Evolutionary conservation across 2,113 vertebrate species (phyloP), one percentile per base, ranked within the genome.

Genomic region (Alethe diademata): DNA sequence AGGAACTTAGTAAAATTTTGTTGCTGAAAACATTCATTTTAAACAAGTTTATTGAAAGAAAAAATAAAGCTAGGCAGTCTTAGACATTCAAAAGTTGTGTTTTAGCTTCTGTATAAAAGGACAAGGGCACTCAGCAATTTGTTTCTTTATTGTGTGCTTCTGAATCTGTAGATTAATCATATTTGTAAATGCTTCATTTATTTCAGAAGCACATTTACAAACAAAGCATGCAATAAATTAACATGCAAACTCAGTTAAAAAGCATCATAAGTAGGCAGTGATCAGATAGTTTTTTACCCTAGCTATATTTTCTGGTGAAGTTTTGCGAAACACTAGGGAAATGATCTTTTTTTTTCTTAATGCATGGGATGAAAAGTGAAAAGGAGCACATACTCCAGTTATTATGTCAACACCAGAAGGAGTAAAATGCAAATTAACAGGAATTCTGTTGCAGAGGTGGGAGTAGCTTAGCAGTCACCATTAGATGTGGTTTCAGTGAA

Each of bases 131-230:
- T 92, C 51, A 38, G 92, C 88, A 96, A 97, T 95, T 97, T 92
- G 33, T 92, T 81, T 95, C 92, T 96, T 95, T 84, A 83, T 95
- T 96, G 91, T 38, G 2, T 72, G 73, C 62, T 74, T 90, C 83
- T 94, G 85, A 94, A 94, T 97, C 90, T 93, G 84, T 88, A 93
- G 89, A 95, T 95, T 92, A 95, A 96, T 96, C 87, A 93, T 96
- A 93, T 98, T 97, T 95, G 90, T 84, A 95, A 96, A 96, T 96
- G 93, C 93, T 92, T 95, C 91, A 97, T 97, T 97, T 96, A 95
- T 90, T 91, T 95, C 95, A 92, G 92, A 97, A 97, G 78, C 86
- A 95, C 96, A 94, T 96, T 95, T 97, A 95, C 94, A 96, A 92
- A 84, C 88, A 96, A 92, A 95, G 74, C 93, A 92, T 94, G 91